Evolutionary conservation across 2,888 invertebrate species (phyloP), one percentile per base, ranked within the genome.

Genomic region (Coelogynopora nodosa): DNA sequence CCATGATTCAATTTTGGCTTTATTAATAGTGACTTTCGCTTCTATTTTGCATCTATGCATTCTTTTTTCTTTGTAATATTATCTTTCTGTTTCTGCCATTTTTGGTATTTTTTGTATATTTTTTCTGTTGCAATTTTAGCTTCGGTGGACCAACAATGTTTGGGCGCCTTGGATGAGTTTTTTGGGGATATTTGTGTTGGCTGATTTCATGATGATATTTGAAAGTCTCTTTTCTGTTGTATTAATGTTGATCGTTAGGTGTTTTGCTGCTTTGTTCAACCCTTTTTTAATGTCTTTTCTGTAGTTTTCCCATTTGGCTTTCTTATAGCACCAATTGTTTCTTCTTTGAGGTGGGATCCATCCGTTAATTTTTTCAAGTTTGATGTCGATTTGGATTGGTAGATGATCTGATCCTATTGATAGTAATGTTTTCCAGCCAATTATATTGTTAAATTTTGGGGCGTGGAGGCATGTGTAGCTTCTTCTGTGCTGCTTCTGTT

Each of bases 71-170:
- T n/a, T n/a, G n/a, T n/a, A n/a, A n/a, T n/a, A 23, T 74, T 74
- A 26, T 74, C 74, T 74, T 74, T 74, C 23, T 74, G 74, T 74
- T 74, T 74, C 23, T 74, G 74, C 74, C 74, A 74, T 74, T 2
- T 74, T 74, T 74, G 74, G 27, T n/a, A 74, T 26, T 74, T 74
- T 5, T 26, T 74, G 49, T 74, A 26, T 74, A 10, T 74, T 74
- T 74, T 74, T 26, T 74, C 74, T 2, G 23, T 74, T 23, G 74
- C 74, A 26, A 2, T 2, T 74, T 74, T 74, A 26, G 18, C 74
- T 74, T 26, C 74, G 5, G 23, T 13, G 5, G 74, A n/a, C 74
- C 27, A 74, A 10, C 74, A 74, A 26, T 74, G 74, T 74, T 74
- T 74, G 5, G 74, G 74, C 2, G 74, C 18, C 23, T 74, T 74